Evolutionary conservation across 2,888 invertebrate species (phyloP), one percentile per base, ranked within the genome.

Genomic region (Drosophila parthenogenetica): DNA sequence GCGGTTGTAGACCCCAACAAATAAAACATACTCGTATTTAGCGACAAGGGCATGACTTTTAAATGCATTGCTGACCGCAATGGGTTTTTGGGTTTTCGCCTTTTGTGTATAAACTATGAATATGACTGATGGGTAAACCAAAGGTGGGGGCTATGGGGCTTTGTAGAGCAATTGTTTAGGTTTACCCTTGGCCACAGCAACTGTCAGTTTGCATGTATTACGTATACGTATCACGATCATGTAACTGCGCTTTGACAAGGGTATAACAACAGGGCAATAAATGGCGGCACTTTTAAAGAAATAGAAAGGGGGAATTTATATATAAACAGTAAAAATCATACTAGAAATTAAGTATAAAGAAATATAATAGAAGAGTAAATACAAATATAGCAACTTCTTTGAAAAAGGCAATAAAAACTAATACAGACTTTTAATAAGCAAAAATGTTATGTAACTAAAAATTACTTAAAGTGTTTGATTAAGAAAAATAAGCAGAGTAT

Each of bases 11-110:
- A 73, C 63, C 81, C 73, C 81, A 46, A 17, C 29, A 69, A 65
- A 45, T 58, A 35, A 13, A 35, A 3, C 70, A 65, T 54, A 66
- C 61, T 62, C 81, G 50, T 49, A 81, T 79, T 77, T 66, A 61
- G 64, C 58, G 62, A 69, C 82, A 86, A 86, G 82, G 86, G 81
- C 86, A 82, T 67, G 70, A 69, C 70, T 81, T 79, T 70, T 59
- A 62, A 66, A 77, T 81, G 79, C 69, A 73, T 54, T 64, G 60
- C 67, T 68, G 67, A 82, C 81, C 83, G 73, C 80, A 73, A 60
- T 71, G 65, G 71, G 77, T 14, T 60, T 39, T 43, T 46, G 60
- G 55, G 45, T 19, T 43, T 63, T 14, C 14, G 22, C 17, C 17
- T 50, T 54, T 17, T 59, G 55, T 60, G 53, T 69, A 64, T 73